phyloP scores from a whole-genome alignment of 2,797 vertebrate genomes.

The Onychomys arenicola region DNA sequence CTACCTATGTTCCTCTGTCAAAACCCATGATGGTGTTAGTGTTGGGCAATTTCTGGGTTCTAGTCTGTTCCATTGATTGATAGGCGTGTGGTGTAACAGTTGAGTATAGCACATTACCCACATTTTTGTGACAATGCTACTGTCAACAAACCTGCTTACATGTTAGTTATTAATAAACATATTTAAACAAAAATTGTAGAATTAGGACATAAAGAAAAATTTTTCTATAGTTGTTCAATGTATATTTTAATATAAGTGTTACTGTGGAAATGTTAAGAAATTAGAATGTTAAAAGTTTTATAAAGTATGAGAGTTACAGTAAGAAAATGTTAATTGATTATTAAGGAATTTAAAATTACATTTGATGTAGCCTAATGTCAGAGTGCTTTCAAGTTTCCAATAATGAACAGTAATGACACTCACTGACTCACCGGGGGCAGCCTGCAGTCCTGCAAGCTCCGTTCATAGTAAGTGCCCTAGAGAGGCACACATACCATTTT shows the following conservation, averaged over 20 bases:
- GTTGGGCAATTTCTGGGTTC: not conserved
- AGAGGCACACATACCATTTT: not conserved
- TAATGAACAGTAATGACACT: not conserved
- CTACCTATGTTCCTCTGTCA: not conserved
- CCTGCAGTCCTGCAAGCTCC: not conserved
- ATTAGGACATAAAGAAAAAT: not conserved
- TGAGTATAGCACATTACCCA: not conserved
- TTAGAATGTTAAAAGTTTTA: not conserved
- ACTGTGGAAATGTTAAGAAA: not conserved
- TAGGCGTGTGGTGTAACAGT: not conserved
- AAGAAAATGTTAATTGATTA: not conserved
- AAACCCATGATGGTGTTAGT: not conserved
- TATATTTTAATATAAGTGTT: not conserved
- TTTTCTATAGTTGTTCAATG: not conserved
- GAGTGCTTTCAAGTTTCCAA: not conserved
- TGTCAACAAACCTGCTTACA: not conserved
- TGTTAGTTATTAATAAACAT: not conserved
- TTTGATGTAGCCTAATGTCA: not conserved
- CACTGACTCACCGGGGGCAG: not conserved
- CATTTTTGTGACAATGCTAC: not conserved
- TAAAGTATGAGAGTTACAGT: not conserved
- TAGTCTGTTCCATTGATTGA: not conserved
- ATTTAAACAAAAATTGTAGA: not conserved
- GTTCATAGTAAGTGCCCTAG: not conserved
- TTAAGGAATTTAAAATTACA: not conserved